Evolutionary conservation across 2,888 invertebrate genomes (phyloP).

Genomic region (Eurytoma adleriae): DNA sequence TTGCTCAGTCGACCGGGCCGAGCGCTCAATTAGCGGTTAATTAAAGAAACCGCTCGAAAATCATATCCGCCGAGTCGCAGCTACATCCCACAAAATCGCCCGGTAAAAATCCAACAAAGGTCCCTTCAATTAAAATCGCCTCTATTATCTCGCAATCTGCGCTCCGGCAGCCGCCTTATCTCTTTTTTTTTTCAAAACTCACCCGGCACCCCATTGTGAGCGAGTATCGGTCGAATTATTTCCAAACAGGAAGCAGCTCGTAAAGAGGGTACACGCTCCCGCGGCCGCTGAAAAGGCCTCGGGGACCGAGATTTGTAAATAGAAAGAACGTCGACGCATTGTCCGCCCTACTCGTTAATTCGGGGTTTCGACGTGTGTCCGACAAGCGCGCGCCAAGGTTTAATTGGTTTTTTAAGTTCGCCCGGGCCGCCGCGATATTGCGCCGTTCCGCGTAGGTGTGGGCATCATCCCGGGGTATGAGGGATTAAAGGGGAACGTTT

Average conservation of each 20-base stretch:
- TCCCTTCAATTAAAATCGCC: conserved; percentile 28
- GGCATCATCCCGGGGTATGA: too few relatives aligned
- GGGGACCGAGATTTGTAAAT: conserved; percentile 38
- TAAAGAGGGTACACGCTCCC: conserved; percentile 35
- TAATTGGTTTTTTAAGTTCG: too few relatives aligned
- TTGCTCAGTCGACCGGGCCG: too few relatives aligned
- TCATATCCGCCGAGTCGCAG: too few relatives aligned
- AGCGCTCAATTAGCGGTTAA: too few relatives aligned
- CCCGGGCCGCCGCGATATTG: too few relatives aligned
- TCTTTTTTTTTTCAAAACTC: conserved; percentile 42
- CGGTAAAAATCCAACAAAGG: too few relatives aligned
- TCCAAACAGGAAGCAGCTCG: conserved; percentile 49
- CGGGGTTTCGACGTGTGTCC: not conserved
- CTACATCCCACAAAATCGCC: too few relatives aligned
- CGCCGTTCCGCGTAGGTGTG: too few relatives aligned
- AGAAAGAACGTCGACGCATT: conserved; percentile 34
- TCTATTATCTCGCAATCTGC: conserved; percentile 40
- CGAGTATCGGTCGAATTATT: conserved; percentile 29
- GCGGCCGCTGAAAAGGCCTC: conserved; percentile 24
- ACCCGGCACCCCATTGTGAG: not conserved
- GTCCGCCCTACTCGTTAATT: not conserved
- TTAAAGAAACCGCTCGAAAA: too few relatives aligned
- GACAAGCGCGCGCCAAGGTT: too few relatives aligned
- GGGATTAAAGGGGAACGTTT: too few relatives aligned
- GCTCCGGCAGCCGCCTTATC: not conserved